Evolutionary conservation across 1,140 invertebrate species (phyloP).

Genomic region (Euglossa dilemma): DNA sequence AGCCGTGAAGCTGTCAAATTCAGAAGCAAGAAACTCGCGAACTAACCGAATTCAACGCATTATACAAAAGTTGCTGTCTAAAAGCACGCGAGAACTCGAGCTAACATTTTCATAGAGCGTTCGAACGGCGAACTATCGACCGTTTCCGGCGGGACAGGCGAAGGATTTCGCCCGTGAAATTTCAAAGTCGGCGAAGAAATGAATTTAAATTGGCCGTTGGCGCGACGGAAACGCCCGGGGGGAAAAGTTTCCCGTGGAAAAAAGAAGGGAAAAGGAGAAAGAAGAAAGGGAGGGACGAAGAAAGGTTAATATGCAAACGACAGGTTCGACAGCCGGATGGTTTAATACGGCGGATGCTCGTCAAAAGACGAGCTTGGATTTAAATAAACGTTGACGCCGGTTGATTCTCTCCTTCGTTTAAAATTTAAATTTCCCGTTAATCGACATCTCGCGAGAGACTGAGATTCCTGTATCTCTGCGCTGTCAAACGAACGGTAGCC

Average conservation of each 20-base stretch:
- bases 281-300: neutral
- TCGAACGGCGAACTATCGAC: neutral
- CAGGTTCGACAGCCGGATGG: conserved; percentile 2
- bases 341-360: conserved; percentile 10
- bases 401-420: conserved; percentile 11
- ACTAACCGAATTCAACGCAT: conserved; percentile 1
- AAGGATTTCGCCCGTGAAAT: conserved; percentile 8
- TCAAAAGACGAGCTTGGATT: conserved; percentile 3
- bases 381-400: conserved; percentile 31
- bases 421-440: conserved; percentile 35
- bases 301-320: conserved; percentile 38
- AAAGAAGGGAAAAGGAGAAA: no score
- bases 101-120: neutral
- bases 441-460: neutral
- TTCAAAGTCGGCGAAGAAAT: conserved; percentile 4
- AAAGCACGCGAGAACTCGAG: conserved; percentile 10
- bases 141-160: neutral
- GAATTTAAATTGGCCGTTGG: conserved; percentile 27
- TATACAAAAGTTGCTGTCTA: conserved; percentile 9
- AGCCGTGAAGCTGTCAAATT: conserved; percentile 5
- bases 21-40: neutral
- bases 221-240: no score
- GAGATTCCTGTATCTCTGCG: no score
- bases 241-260: neutral
- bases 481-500: neutral